Evolutionary conservation across 2,113 vertebrate genomes (phyloP).

Genomic region (Symphodus melops): DNA sequence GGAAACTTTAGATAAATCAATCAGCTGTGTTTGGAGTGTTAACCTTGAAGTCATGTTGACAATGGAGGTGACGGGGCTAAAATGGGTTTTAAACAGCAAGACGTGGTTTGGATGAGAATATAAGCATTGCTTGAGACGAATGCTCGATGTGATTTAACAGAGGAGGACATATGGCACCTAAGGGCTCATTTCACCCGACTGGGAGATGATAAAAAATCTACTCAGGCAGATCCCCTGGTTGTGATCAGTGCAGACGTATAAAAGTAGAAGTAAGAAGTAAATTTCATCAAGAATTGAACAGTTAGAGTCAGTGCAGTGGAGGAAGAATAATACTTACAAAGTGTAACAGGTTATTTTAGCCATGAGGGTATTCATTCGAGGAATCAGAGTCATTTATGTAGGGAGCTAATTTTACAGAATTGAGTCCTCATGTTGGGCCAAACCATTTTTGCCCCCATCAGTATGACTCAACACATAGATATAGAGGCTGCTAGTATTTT

Average conservation of each 20-base stretch:
- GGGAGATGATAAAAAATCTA: conserved; percentile 60
- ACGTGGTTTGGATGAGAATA: conserved; percentile 39
- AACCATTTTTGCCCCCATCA: too few species aligned
- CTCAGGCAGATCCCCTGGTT: conserved; percentile 50
- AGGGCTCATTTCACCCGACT: conserved; percentile 53
- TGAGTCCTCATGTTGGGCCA: too few species aligned
- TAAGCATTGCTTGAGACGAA: conserved; percentile 30
- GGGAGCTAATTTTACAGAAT: too few species aligned
- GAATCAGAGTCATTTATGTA: too few species aligned
- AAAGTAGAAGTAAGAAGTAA: not conserved
- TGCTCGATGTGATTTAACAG: conserved; percentile 56
- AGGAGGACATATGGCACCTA: conserved; percentile 45
- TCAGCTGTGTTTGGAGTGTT: conserved; percentile 44
- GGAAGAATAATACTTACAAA: not conserved
- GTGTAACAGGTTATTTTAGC: not conserved
- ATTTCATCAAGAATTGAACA: conserved; percentile 1
- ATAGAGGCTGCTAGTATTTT: too few species aligned
- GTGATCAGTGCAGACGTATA: conserved; percentile 42
- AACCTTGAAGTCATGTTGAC: conserved; percentile 59
- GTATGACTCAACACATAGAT: too few species aligned
- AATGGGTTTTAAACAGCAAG: conserved; percentile 12
- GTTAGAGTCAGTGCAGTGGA: not conserved
- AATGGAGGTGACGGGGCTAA: conserved; percentile 4
- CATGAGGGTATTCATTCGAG: not conserved
- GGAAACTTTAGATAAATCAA: conserved; percentile 62